phyloP scores from a whole-genome alignment of 2,113 vertebrate genomes.

The Nesoenas mayeri region DNA sequence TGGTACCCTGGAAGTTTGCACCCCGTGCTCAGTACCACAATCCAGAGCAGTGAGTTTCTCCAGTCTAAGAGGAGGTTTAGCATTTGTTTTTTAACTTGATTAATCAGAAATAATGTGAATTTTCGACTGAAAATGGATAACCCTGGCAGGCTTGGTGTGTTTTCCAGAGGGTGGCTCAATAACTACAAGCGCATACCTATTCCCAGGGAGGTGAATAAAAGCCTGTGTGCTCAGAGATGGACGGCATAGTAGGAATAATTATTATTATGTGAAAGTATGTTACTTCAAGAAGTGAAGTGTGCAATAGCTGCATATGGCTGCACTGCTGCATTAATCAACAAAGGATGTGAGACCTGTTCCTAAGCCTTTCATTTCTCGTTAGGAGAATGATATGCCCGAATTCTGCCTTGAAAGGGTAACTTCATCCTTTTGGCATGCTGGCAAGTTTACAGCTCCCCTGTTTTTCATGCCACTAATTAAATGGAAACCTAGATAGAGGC shows the following conservation, averaged over 20 bases:
- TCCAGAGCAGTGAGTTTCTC: background rate
- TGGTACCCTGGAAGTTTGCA: background rate
- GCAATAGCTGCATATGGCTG: background rate
- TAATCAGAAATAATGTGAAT: background rate
- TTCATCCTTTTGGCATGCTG: background rate
- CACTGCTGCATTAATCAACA: background rate
- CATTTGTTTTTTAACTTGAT: background rate
- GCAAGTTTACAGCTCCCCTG: background rate
- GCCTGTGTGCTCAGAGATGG: background rate
- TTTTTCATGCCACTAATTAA: background rate
- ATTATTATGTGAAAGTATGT: background rate
- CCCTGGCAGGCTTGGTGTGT: background rate
- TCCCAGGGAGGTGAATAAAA: background rate
- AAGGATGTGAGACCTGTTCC: background rate
- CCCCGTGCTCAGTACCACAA: background rate
- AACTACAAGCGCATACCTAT: background rate
- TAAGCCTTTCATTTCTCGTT: background rate
- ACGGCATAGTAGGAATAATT: background rate
- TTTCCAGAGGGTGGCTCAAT: background rate
- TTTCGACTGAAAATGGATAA: background rate
- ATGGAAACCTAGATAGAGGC: slow-evolving; percentile 10
- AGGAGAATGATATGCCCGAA: background rate
- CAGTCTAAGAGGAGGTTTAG: background rate
- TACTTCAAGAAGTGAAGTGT: background rate
- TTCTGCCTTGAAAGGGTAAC: background rate